Conservation (phyloP, 1,140 invertebrate genomes). For the Carcinoscorpius rotundicauda region DNA sequence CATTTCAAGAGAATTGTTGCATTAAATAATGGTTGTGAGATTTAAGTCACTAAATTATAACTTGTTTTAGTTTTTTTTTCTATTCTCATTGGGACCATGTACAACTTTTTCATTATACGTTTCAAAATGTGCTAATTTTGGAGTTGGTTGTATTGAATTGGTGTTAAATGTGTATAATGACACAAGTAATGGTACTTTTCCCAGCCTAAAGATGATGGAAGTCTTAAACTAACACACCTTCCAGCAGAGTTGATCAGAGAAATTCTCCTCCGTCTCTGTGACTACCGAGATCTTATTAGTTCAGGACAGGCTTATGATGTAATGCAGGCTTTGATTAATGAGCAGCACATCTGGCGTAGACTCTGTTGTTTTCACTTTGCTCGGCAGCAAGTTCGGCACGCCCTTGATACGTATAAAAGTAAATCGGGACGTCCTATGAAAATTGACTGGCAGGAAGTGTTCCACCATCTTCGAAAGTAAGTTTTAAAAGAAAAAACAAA, state of each 20-base stretch:
- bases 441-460: constrained; percentile 54
- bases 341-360: constrained; percentile 82
- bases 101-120: too few relatives aligned
- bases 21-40: too few relatives aligned
- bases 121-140: too few relatives aligned
- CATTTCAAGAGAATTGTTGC: too few relatives aligned
- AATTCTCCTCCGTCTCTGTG: constrained; percentile 74
- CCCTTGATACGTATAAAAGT: constrained; percentile 5
- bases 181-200: constrained; percentile 20
- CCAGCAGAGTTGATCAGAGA: constrained; percentile 87
- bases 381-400: constrained; percentile 52
- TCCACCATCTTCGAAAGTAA: constrained; percentile 57
- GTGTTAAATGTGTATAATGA: too few relatives aligned
- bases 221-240: constrained; percentile 72
- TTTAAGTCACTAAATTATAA: too few relatives aligned
- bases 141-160: too few relatives aligned
- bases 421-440: constrained; percentile 12
- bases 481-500: not conserved
- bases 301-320: constrained; percentile 53
- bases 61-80: too few relatives aligned
- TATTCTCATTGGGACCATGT: too few relatives aligned
- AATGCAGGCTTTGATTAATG: constrained; percentile 65
- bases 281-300: constrained; percentile 77
- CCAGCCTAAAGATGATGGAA: constrained; percentile 66
- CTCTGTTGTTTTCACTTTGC: constrained; percentile 86